A percentile compares a stretch with the other conserved stretches of the same genome.
phyloP scores from a whole-genome alignment of 2,113 vertebrate genomes.

The Zeus faber region DNA sequence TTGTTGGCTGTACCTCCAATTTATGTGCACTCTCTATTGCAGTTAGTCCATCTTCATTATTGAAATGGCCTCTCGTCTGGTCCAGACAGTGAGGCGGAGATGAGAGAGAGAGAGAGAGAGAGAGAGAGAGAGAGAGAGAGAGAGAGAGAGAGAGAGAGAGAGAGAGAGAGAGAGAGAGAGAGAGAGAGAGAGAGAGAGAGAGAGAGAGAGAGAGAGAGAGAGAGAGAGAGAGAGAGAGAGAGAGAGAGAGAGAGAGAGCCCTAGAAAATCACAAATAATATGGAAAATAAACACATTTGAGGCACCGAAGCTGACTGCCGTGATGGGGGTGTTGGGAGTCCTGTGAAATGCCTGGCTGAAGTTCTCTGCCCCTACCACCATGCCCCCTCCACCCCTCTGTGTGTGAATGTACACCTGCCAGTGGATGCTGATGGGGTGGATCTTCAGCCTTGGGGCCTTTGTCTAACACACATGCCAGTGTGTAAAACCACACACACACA shows the following conservation, averaged over 20 bases:
- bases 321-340: constrained; percentile 41
- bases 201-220: constrained; percentile 2
- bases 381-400: not conserved
- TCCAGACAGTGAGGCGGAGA: constrained; percentile 50
- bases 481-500: constrained; percentile 41
- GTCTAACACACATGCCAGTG: constrained; percentile 52
- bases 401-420: constrained; percentile 49
- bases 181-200: constrained; percentile 18
- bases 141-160: constrained; percentile 1
- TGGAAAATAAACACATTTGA: constrained; percentile 64
- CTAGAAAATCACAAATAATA: constrained; percentile 64
- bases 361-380: constrained; percentile 10
- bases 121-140: not conserved
- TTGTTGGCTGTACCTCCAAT: constrained; percentile 66
- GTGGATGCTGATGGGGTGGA: constrained; percentile 58
- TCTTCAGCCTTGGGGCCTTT: constrained; percentile 59
- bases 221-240: constrained; percentile 28
- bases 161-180: not conserved
- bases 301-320: constrained; percentile 26
- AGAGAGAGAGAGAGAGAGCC: constrained; percentile 1
- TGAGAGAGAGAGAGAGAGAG: not conserved
- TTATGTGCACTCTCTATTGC: constrained; percentile 69
- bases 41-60: constrained; percentile 74
- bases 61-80: constrained; percentile 66
- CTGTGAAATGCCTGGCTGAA: constrained; percentile 46